Base-by-base conservation (phyloP, 2,888 invertebrate genomes). In the Itoplectis maculator region DNA sequence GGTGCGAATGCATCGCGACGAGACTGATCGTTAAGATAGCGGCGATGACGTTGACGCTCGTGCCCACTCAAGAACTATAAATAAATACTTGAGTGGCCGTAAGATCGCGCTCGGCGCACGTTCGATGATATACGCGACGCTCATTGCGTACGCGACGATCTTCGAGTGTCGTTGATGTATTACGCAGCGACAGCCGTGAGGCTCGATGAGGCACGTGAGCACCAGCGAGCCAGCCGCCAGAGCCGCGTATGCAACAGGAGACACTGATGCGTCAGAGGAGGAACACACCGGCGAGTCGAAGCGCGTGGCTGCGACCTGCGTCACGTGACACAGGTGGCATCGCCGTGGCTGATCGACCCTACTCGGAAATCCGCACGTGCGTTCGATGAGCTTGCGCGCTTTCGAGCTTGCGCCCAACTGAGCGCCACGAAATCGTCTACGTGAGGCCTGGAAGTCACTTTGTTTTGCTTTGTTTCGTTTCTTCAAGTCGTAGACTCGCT, bases 311-410 rank as follows among this genome's bases (percentile, higher is more conserved):
- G 68, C 68, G 68, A 73, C n/a, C n/a, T n/a, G n/a, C 65, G 45
- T 65, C 42, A 45, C 63, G 56, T 76, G 65, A 75, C 69, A 37
- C 37, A 18, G 23, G 18, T 20, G 23, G 61, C 15, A 29, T 18
- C 9, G 9, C 37, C 37, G 11, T 73, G 61, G 42, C 42, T 72
- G 78, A n/a, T n/a, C 74, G 73, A 79, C 69, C n/a, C n/a, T 76
- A 78, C 78, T 65, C 78, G 73, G 82, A 82, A 82, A 51, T 49
- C 18, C 51, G 79, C 75, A 56, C 78, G 76, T 79, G 82, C 65
- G 59, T 69, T 56, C 65, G 35, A 59, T 49, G 35, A 81, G 65
- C 29, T 29, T 76, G 47, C 35, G 66, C 13, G 61, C 42, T 11
- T 0, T 6, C n/a, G 66, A 45, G 76, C 76, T 70, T 61, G 73